Evolutionary conservation across 1,140 invertebrate species (phyloP), one percentile per base, ranked within the genome.

Genomic region (Nasonia longicornis): DNA sequence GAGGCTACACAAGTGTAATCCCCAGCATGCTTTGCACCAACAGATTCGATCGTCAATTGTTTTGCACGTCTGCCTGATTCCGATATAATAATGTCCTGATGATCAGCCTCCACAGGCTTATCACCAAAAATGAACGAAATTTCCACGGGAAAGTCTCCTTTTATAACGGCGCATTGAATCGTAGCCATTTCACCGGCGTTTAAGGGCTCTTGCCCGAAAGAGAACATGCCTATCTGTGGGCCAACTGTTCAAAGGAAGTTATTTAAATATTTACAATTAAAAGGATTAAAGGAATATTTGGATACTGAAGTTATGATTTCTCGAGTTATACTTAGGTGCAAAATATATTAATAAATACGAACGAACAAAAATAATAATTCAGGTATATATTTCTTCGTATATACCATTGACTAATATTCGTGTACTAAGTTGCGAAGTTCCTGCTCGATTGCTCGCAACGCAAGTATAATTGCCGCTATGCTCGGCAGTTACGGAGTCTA

Each of bases 131-230:
- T 89, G 95, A 95, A 96, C 11, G 91, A 92, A 48, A 96, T 95
- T 83, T 92, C 92, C 42, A 96, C 91, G 1, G 95, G 95, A 76
- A 92, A 91, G 85, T 95, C 95, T 10, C 95, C 95, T 86, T 95
- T 95, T 77, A 93, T 92, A 67, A 95, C 93, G 79, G 93, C 93
- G 88, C 95, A 96, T 80, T 92, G 92, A 85, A 92, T 90, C 64
- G 91, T 92, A 48, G 92, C 92, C 78, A 93, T 92, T 84, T 95
- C 94, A 52, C 94, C 94, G 79, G 93, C 92, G 87, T 95, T 94
- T 26, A 95, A 91, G 48, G 93, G 92, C 73, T 94, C 93, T 82
- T 95, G 93, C 26, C 94, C 94, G 85, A 95, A 95, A 74, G 92
- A 90, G 88, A 96, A 95, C 90, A 93, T 70, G 83, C 92, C 92